These are phyloP conservation scores for Acheta domesticus DNA, from an alignment of 2,888 invertebrate genomes.

Conservation along the genomic window DNA sequence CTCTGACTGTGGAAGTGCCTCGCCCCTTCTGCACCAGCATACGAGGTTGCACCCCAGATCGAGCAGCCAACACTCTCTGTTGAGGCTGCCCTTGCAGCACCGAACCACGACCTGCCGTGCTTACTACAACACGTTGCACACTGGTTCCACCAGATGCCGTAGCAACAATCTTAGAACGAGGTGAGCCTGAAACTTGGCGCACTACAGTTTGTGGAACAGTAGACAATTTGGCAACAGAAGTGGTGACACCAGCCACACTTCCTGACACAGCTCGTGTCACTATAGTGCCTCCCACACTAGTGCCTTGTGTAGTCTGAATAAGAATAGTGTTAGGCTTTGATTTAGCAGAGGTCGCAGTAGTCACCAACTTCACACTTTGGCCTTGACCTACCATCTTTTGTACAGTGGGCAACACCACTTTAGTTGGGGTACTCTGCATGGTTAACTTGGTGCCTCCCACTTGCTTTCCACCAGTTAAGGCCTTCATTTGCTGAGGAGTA, in stretches of 20 bases:
- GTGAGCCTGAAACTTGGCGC: not conserved
- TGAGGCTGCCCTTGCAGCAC: not conserved
- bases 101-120: slow-evolving; percentile 19
- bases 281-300: not conserved
- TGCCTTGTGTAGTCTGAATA: slow-evolving; percentile 32
- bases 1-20: slow-evolving; percentile 10
- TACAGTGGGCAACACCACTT: slow-evolving; percentile 32
- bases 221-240: not conserved
- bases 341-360: slow-evolving; percentile 25
- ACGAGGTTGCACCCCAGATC: slow-evolving; percentile 26
- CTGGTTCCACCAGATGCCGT: slow-evolving; percentile 22
- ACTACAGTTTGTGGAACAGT: not conserved
- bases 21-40: slow-evolving; percentile 31
- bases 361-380: slow-evolving; percentile 23
- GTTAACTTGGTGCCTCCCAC: slow-evolving; percentile 29
- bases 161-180: slow-evolving; percentile 25
- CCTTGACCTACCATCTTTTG: slow-evolving; percentile 18
- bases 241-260: not conserved
- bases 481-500: slow-evolving; percentile 47
- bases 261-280: slow-evolving; percentile 20
- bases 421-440: slow-evolving; percentile 34
- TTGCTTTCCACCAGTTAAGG: slow-evolving; percentile 43
- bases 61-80: slow-evolving; percentile 24
- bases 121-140: slow-evolving; percentile 28
- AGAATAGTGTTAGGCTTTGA: slow-evolving; percentile 30